Evolutionary conservation across 2,888 invertebrate genomes (phyloP), one percentile per base, ranked within the genome.

Genomic region (Dicyrtoma fusca): DNA sequence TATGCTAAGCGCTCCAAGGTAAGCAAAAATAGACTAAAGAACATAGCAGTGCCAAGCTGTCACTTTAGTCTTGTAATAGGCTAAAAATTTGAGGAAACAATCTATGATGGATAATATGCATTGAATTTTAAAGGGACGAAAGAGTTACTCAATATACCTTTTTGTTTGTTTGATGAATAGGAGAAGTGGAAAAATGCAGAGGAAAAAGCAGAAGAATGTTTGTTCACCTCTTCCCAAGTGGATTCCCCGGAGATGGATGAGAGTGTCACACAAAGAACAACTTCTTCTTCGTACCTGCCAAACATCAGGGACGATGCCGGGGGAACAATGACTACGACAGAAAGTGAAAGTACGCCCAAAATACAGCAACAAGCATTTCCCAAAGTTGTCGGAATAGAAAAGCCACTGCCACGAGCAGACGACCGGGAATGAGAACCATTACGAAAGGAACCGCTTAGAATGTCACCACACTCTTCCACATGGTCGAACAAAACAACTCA

Each of bases 161-260:
- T 44, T 53, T 21, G n/a, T 44, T 34, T 63, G 63, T 21, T 61
- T 34, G 21, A 45, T 59, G 47, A 69, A 26, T 45, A 61, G 69
- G 61, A 26, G 44, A 59, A 17, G 42, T 13, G 57, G 69, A 19
- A 49, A 61, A 62, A 69, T 44, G 69, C 23, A 51, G 26, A 61
- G 62, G 69, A 51, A 26, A 51, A 19, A 62, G 69, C 19, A 34
- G 61, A 49, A 26, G 69, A 69, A 47, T 47, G 62, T 62, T 69
- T 62, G 62, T 62, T 69, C 51, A 45, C 21, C 45, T 21, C 59
- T 45, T 69, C 69, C 69, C 69, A 59, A 44, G 57, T 69, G 59
- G 59, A 69, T 69, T 47, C 61, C 61, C 45, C n/a, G 21, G 69
- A 69, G 69, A 69, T 69, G 61, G 69, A 69, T 69, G 69, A 62